Conservation (phyloP, 1,140 invertebrate genomes). For the Aphidius ervi region DNA sequence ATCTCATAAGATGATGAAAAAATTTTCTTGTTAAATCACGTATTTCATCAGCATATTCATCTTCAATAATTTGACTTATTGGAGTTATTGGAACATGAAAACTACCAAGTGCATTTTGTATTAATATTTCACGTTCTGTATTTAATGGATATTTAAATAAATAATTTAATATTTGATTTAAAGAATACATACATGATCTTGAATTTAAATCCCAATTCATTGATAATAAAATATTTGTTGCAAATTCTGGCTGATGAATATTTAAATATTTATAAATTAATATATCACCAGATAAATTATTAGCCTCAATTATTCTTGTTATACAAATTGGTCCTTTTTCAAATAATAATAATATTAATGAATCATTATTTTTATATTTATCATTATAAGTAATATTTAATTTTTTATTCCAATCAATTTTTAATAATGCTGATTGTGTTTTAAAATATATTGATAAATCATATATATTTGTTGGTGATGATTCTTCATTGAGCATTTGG, state of each 20-base stretch:
- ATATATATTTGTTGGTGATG: constrained; percentile 59
- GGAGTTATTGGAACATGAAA: constrained; percentile 64
- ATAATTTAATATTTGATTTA: constrained; percentile 70
- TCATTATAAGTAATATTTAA: constrained; percentile 53
- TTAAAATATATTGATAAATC: constrained; percentile 70
- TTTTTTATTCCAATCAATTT: constrained; percentile 58
- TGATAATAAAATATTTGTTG: constrained; percentile 63
- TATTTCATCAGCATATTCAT: constrained; percentile 70
- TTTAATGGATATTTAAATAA: constrained; percentile 64
- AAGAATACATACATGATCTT: constrained; percentile 61
- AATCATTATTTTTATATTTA: constrained; percentile 50
- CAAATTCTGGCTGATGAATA: constrained; percentile 62
- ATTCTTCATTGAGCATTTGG: constrained; percentile 67
- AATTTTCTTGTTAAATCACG: constrained; percentile 70
- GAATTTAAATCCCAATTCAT: constrained; percentile 73
- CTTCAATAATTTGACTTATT: constrained; percentile 63
- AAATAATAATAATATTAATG: constrained; percentile 57
- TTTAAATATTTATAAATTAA: constrained; percentile 66
- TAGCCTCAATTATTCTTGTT: constrained; percentile 49
- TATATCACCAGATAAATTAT: constrained; percentile 54
- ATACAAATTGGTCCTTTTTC: constrained; percentile 57
- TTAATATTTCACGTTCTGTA: constrained; percentile 60
- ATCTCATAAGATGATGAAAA: constrained; percentile 75
- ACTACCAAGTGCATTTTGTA: constrained; percentile 69
- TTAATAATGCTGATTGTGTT: constrained; percentile 55